Base-by-base conservation (phyloP, 2,113 vertebrate genomes). In the Shinisaurus crocodilurus region DNA sequence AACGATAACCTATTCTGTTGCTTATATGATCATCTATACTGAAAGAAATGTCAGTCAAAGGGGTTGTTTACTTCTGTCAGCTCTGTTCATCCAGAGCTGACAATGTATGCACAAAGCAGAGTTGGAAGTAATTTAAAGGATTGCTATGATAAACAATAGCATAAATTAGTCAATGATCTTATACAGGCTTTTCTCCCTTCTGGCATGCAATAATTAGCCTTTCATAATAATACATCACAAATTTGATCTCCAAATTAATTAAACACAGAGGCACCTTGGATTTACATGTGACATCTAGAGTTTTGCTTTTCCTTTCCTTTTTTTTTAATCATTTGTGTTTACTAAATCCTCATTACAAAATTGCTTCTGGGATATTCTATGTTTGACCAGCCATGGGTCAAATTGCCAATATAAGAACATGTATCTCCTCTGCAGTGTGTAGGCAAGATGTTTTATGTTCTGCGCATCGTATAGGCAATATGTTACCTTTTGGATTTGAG, bases 41-140 rank as follows among this genome's bases (percentile, higher is more conserved):
- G 43, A 40, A 70, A 60, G 27, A 82, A 82, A 32, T 72, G 32
- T 75, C 34, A 45, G 37, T 45, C 54, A 29, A n/a, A 37, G 32
- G n/a, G 15, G 40, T 63, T 83, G 27, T 45, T 63, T 89, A 60
- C 37, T 69, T 83, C 54, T 74, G 45, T 75, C 45, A 6, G 70
- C n/a, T 82, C 67, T 32, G 37, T 45, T 67, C 40, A 48, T 20
- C 57, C 77, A 60, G 57, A 60, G 63, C 23, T 63, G 29, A 37
- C 63, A 80, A 80, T 37, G 45, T 5, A 6, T 69, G 16, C 37
- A 57, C 65, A 74, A 83, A 2, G 37, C 65, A 69, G 67, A 37
- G 57, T n/a, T 74, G 40, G 70, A 75, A 83, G 27, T 63, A 75
- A 83, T 75, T 83, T 89, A 75, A 88, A 79, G 45, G 50, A 6